These are phyloP conservation scores for Aix galericulata DNA, from an alignment of 2,113 vertebrate species.

Conservation along the genomic window DNA sequence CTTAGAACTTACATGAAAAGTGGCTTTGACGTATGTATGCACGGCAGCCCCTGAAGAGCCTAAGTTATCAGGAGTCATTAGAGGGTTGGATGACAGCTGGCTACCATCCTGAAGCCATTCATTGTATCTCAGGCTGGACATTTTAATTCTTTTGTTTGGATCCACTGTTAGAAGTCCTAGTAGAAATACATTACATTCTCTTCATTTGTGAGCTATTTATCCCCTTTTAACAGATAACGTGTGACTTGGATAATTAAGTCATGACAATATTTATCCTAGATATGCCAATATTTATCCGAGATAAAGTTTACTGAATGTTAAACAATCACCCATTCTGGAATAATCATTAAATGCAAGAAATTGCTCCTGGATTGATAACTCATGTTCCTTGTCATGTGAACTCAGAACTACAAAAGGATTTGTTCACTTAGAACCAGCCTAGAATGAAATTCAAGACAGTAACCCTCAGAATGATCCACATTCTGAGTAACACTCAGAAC, in stretches of 20 bases:
- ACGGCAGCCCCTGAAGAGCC: conserved; percentile 93
- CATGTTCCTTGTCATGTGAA: neutral
- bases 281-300: neutral
- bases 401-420: neutral
- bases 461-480: neutral
- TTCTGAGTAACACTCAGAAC: too few species aligned
- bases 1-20: conserved; percentile 89
- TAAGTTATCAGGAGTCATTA: conserved; percentile 97
- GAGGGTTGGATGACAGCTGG: conserved; percentile 95
- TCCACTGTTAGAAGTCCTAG: conserved; percentile 96
- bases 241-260: neutral
- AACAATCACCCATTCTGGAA: neutral
- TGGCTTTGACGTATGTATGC: conserved; percentile 95
- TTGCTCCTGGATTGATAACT: neutral
- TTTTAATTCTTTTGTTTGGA: conserved; percentile 98
- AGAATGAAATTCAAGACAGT: neutral
- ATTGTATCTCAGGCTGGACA: conserved; percentile 93
- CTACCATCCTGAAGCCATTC: conserved; percentile 97
- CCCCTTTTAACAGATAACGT: neutral
- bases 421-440: neutral
- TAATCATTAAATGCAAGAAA: neutral
- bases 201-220: neutral
- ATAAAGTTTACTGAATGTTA: neutral
- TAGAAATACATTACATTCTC: conserved; percentile 9
- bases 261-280: neutral